Evolutionary conservation across 2,113 vertebrate genomes (phyloP).

Genomic region (Circaetus cinerascens): DNA sequence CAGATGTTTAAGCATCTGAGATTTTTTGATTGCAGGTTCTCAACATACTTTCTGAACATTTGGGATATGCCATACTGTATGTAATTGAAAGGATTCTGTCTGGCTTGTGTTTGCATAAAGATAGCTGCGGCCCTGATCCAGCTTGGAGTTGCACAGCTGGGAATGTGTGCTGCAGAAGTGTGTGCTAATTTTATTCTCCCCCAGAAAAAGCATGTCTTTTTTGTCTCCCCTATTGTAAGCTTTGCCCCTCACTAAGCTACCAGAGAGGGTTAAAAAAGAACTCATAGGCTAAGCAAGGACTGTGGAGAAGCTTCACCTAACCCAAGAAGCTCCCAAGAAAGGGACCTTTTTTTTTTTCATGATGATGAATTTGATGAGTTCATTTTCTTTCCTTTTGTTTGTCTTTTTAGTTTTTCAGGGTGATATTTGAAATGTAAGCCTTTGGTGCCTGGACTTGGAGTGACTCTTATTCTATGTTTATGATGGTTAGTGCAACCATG

Average conservation of each 20-base stretch:
- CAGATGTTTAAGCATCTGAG: neutral
- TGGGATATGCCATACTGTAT: neutral
- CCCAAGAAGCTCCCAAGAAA: neutral
- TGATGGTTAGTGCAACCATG: neutral
- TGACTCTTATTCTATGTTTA: neutral
- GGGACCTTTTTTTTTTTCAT: too few species aligned
- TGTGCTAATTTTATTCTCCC: neutral
- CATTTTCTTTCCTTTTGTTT: neutral
- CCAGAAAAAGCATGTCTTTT: neutral
- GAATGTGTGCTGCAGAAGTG: neutral
- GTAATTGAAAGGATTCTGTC: neutral
- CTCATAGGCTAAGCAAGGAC: neutral
- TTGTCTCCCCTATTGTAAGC: neutral
- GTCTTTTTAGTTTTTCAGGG: neutral
- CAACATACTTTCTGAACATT: neutral
- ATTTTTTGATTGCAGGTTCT: neutral
- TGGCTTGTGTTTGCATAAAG: neutral
- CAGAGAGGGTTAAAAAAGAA: neutral
- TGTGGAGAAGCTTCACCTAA: neutral
- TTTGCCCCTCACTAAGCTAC: neutral
- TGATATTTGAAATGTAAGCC: neutral
- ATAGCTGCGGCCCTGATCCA: neutral
- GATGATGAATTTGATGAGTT: neutral
- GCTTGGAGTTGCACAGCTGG: neutral
- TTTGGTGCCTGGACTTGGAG: neutral